Conservation (phyloP, 2,888 invertebrate species). For the Rhamnusium bicolor region DNA sequence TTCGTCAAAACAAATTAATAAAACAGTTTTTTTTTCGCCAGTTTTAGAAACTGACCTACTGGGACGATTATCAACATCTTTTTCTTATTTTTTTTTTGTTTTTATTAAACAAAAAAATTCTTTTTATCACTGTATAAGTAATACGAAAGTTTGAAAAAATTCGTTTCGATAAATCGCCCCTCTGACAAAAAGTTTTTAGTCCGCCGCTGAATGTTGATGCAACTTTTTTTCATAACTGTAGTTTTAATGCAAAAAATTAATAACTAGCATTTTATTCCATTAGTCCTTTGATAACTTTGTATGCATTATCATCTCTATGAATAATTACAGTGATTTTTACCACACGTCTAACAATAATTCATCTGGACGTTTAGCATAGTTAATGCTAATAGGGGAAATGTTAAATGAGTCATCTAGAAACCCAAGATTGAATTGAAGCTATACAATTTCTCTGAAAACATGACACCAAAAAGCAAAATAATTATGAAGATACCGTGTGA, state of each 20-base stretch:
- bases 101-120: no score
- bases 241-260: neutral
- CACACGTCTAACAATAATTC: constrained; percentile 16
- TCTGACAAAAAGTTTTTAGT: neutral
- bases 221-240: neutral
- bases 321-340: constrained; percentile 28
- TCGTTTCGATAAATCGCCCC: no score
- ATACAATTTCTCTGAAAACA: constrained; percentile 19
- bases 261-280: neutral
- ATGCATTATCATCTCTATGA: constrained; percentile 27
- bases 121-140: no score
- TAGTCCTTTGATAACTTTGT: constrained; percentile 3
- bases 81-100: no score
- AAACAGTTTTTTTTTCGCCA: no score
- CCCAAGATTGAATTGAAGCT: constrained; percentile 13
- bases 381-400: constrained; percentile 27
- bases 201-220: neutral
- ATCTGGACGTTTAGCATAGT: constrained; percentile 18
- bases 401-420: constrained; percentile 30
- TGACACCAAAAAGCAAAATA: constrained; percentile 23
- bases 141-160: no score
- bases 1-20: no score
- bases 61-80: no score
- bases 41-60: no score
- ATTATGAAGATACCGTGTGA: constrained; percentile 15